phyloP scores from a whole-genome alignment of 2,888 invertebrate species.

The Galerucella pusilla region DNA sequence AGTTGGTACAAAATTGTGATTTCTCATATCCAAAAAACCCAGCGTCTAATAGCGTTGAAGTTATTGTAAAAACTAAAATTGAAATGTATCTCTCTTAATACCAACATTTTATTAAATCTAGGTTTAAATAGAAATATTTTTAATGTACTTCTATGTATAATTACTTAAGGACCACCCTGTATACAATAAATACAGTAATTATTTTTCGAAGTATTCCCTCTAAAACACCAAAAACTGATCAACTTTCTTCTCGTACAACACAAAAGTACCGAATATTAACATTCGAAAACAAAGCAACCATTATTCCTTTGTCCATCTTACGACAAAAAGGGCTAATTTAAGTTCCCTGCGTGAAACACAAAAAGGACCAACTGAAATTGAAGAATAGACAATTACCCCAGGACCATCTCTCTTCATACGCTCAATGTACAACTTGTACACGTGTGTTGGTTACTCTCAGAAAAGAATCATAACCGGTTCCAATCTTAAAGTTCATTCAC shows the following conservation, averaged over 20 bases:
- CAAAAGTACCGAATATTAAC: conserved; percentile 8
- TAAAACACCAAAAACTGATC: neutral
- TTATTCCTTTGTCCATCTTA: conserved; percentile 20
- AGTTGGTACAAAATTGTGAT: no score
- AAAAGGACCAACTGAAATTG: conserved; percentile 25
- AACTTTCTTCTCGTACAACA: neutral
- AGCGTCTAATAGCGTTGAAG: no score
- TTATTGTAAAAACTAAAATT: no score
- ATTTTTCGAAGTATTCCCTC: neutral
- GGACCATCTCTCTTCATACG: conserved; percentile 14
- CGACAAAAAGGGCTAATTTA: conserved; percentile 21
- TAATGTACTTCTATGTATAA: no score
- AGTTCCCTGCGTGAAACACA: conserved; percentile 15
- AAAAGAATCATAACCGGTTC: conserved; percentile 60
- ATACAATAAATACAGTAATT: neutral
- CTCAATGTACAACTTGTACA: conserved; percentile 44
- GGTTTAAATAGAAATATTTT: no score
- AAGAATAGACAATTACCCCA: conserved; percentile 30
- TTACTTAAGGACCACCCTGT: no score
- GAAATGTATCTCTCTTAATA: no score
- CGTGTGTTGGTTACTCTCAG: conserved; percentile 49
- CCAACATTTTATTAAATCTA: no score
- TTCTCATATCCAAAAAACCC: no score
- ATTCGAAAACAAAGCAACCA: conserved; percentile 20
- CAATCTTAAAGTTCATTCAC: conserved; percentile 61